Evolutionary conservation across 2,797 vertebrate genomes (phyloP).

Genomic region (Lithobates sylvaticus): DNA sequence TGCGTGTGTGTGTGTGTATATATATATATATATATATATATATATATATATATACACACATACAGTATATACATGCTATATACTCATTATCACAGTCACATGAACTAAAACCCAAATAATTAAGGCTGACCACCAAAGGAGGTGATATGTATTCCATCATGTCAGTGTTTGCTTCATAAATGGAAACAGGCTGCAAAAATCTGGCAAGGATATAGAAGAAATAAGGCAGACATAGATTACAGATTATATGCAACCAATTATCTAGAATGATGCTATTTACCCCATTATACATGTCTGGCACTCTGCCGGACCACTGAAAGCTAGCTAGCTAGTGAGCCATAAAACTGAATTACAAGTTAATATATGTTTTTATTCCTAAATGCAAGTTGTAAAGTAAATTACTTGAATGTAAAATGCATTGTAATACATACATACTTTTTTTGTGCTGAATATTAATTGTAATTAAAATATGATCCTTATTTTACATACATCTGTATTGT

Average conservation of each 20-base stretch:
- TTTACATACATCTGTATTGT: not conserved
- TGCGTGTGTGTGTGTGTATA: no score
- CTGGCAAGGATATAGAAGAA: constrained; percentile 14
- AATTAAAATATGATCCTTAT: not conserved
- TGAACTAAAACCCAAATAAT: not conserved
- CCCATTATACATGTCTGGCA: constrained; percentile 12
- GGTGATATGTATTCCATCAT: not conserved
- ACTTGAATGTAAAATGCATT: not conserved
- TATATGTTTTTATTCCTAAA: not conserved
- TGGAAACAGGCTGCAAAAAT: constrained; percentile 30
- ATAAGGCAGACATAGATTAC: constrained; percentile 18
- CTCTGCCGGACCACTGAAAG: constrained; percentile 1
- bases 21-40: no score
- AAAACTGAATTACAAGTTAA: not conserved
- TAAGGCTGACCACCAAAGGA: constrained; percentile 19
- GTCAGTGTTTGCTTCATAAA: not conserved
- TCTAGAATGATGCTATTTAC: constrained; percentile 14
- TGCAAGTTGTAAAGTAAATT: not conserved
- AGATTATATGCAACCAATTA: constrained; percentile 26
- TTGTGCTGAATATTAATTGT: not conserved
- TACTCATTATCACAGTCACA: not conserved
- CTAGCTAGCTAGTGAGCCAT: not conserved
- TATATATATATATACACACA: no score
- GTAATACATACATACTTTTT: not conserved
- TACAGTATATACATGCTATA: not conserved